Evolutionary conservation across 2,113 vertebrate species (phyloP).

Genomic region (Felis chaus): DNA sequence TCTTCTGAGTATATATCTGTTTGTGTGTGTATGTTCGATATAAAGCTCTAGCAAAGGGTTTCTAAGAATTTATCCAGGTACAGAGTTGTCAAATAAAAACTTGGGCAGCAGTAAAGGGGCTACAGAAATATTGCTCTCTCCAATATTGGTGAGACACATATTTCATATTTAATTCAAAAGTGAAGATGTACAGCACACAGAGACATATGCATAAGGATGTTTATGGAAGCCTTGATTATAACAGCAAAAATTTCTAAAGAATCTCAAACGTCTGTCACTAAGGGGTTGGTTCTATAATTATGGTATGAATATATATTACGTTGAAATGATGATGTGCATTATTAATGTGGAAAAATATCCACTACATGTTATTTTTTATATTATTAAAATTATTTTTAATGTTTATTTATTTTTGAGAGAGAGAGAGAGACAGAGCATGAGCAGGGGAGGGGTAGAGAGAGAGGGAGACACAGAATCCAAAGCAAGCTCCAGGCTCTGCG

Average conservation of each 20-base stretch:
- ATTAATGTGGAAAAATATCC: background rate
- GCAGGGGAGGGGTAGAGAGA: too few relatives aligned
- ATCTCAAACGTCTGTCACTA: background rate
- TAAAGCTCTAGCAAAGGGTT: background rate
- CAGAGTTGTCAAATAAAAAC: background rate
- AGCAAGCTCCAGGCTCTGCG: too few relatives aligned
- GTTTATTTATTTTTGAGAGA: too few relatives aligned
- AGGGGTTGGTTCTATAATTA: background rate
- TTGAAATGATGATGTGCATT: background rate
- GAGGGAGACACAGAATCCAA: too few relatives aligned
- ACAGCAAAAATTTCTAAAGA: background rate
- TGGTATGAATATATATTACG: background rate
- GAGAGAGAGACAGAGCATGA: too few relatives aligned
- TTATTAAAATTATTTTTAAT: too few relatives aligned
- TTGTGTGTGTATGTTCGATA: background rate
- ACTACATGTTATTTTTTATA: background rate
- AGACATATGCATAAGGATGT: background rate
- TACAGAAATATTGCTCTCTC: background rate
- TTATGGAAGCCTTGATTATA: background rate
- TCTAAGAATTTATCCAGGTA: background rate
- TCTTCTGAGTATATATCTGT: background rate
- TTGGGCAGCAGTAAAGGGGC: background rate
- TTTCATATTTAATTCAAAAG: slow-evolving; percentile 14
- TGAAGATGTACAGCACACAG: background rate
- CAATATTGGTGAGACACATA: background rate